A percentile compares a stretch with the other conserved stretches of the same genome.
These are phyloP conservation scores for Arctia plantaginis DNA, from an alignment of 2,888 invertebrate species.

Conservation along the genomic window DNA sequence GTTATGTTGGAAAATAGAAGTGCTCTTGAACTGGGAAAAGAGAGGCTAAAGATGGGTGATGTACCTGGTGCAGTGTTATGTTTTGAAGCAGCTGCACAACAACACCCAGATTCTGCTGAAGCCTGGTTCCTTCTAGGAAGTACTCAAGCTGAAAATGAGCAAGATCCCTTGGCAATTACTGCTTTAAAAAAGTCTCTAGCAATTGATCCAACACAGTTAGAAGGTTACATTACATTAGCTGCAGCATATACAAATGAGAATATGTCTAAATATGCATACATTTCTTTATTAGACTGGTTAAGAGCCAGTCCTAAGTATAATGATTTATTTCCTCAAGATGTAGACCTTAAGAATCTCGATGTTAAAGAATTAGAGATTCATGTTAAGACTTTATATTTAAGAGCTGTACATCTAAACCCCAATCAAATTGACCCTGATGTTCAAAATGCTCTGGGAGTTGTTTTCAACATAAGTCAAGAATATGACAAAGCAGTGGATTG, in stretches of 20 bases:
- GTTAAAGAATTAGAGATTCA: slow-evolving; percentile 84
- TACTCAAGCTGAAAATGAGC: slow-evolving; percentile 99
- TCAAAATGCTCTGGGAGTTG: slow-evolving; percentile 97
- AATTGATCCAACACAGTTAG: slow-evolving; percentile 92
- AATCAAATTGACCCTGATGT: slow-evolving; percentile 94
- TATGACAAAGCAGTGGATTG: slow-evolving; percentile 99
- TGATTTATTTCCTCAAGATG: slow-evolving; percentile 88
- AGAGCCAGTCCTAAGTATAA: slow-evolving; percentile 93
- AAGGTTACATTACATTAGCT: slow-evolving; percentile 95
- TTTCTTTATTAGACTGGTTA: slow-evolving; percentile 92
- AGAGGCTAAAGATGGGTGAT: slow-evolving; percentile 94
- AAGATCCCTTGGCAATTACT: slow-evolving; percentile 96
- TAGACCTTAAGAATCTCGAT: slow-evolving; percentile 75
- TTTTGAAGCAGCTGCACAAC: slow-evolving; percentile 97
- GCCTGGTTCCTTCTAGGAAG: slow-evolving; percentile 96
- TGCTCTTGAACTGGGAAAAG: slow-evolving; percentile 95
- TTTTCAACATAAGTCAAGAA: slow-evolving; percentile 97
- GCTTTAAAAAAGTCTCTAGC: slow-evolving; percentile 95
- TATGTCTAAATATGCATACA: slow-evolving; percentile 95
- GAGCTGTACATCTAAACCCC: slow-evolving; percentile 92
- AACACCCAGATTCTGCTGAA: slow-evolving; percentile 91
- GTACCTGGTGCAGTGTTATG: slow-evolving; percentile 97
- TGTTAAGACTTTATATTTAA: slow-evolving; percentile 91
- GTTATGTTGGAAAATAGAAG: slow-evolving; percentile 92
- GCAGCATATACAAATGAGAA: slow-evolving; percentile 99